These are phyloP conservation scores for Abscondita cerata DNA, from an alignment of 2,888 invertebrate genomes.

Conservation along the genomic window DNA sequence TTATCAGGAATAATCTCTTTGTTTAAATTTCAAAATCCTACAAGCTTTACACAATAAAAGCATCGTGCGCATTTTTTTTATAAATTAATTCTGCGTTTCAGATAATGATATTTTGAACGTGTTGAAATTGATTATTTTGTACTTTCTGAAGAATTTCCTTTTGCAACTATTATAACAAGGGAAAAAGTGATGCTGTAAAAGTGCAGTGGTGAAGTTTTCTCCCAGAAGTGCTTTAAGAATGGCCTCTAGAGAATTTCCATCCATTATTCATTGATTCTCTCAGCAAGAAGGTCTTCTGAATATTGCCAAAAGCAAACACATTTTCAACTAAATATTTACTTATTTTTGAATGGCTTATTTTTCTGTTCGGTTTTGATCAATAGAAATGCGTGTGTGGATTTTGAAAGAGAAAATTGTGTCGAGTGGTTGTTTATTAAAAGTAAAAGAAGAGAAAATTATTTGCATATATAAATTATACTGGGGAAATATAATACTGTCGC, in stretches of 20 bases:
- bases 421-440: no score
- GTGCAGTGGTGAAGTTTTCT: slow-evolving; percentile 48
- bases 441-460: no score
- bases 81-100: no score
- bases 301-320: slow-evolving; percentile 39
- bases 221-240: slow-evolving; percentile 48
- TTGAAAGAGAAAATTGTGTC: not conserved
- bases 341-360: slow-evolving; percentile 34
- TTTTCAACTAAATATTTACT: slow-evolving; percentile 45
- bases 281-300: slow-evolving; percentile 35
- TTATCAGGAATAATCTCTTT: no score
- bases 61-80: no score
- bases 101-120: no score
- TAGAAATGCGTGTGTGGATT: not conserved
- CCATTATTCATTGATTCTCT: slow-evolving; percentile 52
- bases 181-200: slow-evolving; percentile 46
- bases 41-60: no score
- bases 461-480: not conserved
- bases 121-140: slow-evolving; percentile 35
- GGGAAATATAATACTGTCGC: not conserved
- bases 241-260: slow-evolving; percentile 48
- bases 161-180: slow-evolving; percentile 22
- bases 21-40: no score
- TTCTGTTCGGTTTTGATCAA: not conserved
- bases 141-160: slow-evolving; percentile 33